Evolutionary conservation across 1,140 invertebrate species (phyloP).

Genomic region (Aphidius ervi): DNA sequence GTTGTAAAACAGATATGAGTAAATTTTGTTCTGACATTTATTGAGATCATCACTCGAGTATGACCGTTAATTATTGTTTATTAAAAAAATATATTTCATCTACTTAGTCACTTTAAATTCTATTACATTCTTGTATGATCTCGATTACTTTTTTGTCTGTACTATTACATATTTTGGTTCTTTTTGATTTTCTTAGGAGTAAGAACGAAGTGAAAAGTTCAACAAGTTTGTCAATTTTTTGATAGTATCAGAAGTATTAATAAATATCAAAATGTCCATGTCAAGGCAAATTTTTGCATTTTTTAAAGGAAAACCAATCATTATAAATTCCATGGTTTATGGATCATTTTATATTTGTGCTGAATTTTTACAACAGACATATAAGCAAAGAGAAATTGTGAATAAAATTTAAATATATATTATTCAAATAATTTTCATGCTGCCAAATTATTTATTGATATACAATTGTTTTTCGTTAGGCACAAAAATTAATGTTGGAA

Average conservation of each 20-base stretch:
- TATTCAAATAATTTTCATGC: no score
- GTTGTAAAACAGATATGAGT: background rate
- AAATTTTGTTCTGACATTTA: no score
- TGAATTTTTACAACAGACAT: slow-evolving; percentile 72
- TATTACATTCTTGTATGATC: no score
- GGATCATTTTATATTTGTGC: slow-evolving; percentile 73
- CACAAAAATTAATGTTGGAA: background rate
- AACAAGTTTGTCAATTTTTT: background rate
- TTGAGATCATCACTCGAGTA: no score
- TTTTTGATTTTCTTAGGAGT: background rate
- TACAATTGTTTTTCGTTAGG: no score
- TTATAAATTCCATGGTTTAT: slow-evolving; percentile 72
- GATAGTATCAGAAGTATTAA: background rate
- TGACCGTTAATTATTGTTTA: background rate
- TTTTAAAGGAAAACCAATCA: slow-evolving; percentile 57
- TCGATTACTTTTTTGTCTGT: no score
- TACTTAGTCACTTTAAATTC: no score
- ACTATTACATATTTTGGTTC: background rate
- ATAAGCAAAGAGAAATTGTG: slow-evolving; percentile 49
- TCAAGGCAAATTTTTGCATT: slow-evolving; percentile 19
- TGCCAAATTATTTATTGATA: no score
- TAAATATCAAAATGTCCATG: slow-evolving; percentile 13
- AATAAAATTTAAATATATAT: slow-evolving; percentile 8
- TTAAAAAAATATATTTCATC: no score
- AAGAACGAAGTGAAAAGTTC: no score